Base-by-base conservation (phyloP, 2,797 vertebrate species). In the Argya squamiceps region DNA sequence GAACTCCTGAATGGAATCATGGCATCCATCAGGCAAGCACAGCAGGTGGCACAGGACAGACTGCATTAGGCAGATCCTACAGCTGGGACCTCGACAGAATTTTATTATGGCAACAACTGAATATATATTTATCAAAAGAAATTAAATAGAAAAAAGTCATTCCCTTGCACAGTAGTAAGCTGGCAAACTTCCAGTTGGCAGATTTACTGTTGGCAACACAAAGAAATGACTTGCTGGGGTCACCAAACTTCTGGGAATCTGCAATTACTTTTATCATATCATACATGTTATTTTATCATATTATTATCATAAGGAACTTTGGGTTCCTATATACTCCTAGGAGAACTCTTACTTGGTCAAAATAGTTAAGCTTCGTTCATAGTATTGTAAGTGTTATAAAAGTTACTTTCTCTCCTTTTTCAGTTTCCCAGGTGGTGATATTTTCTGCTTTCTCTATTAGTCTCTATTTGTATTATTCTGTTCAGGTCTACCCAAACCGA, bases 1-100 rank as follows among this genome's bases (percentile, higher is more conserved):
- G 84, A 94, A 91, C 89, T 89, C 84, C 82, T 92, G 89, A 97
- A 95, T 88, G 95, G 92, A 94, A 96, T 84, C 47, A 83, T 75
- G 87, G 89, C 87, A 96, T 92, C 62, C 87, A 88, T 95, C 84
- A 95, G 68, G 89, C 87, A 89, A 94, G 55, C 34, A 27, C 53
- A 96, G 89, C 95, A 94, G 93, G 87, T 94, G 89, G 89, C 84
- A 81, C 46, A 91, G 89, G 75, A 89, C 89, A 89, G 84, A 64
- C 58, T 88, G 92, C 82, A 88, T 92, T 85, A 96, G 93, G 64
- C 76, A 93, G 85, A 92, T 84, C 46, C 49, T 88, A 75, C 84
- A 85, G 55, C 68, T 69, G 81, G 53, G 63, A 88, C n/a, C 88
- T 94, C 6, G 23, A 60, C 13, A 65, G 68, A 39, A 92, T 93